phyloP scores from a whole-genome alignment of 30 jellyfish, hydroid and myxozoan species.

The Chironex yamaguchii region DNA sequence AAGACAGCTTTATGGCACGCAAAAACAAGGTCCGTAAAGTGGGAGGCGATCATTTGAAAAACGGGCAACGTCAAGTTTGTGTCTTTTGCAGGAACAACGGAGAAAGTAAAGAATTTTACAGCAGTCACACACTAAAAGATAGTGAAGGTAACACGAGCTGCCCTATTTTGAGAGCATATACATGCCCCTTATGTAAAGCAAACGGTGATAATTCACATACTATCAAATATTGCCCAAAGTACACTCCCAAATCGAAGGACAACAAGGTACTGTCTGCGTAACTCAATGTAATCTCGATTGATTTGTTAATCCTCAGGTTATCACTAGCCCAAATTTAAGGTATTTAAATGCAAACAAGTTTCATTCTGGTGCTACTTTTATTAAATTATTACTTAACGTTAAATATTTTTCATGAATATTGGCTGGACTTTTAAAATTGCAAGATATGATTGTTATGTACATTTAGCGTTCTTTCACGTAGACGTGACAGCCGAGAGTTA shows the following conservation, averaged over 20 bases:
- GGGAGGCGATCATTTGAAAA: constrained; percentile 62
- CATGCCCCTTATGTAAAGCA: constrained; percentile 99
- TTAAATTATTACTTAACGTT: neutral
- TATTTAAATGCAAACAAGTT: neutral
- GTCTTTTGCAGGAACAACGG: constrained; percentile 98
- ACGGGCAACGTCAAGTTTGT: constrained; percentile 84
- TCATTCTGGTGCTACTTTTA: neutral
- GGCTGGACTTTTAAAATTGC: neutral
- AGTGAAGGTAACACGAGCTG: constrained; percentile 97
- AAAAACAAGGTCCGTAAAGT: constrained; percentile 47
- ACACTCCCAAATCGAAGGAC: constrained; percentile 97
- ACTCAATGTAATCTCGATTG: neutral
- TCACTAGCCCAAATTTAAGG: neutral
- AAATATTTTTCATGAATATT: too few relatives aligned
- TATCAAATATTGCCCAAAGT: constrained; percentile 95
- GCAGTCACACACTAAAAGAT: constrained; percentile 94
- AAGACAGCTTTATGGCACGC: neutral
- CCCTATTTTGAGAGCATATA: constrained; percentile 97
- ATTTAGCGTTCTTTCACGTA: too few relatives aligned
- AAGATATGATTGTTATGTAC: too few relatives aligned
- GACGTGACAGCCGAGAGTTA: too few relatives aligned
- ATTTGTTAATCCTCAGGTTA: neutral
- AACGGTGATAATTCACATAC: constrained; percentile 96
- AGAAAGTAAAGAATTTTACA: constrained; percentile 93
- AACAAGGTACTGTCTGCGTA: constrained; percentile 1